phyloP scores from a whole-genome alignment of 2,113 vertebrate species.

The Chiloscyllium plagiosum region DNA sequence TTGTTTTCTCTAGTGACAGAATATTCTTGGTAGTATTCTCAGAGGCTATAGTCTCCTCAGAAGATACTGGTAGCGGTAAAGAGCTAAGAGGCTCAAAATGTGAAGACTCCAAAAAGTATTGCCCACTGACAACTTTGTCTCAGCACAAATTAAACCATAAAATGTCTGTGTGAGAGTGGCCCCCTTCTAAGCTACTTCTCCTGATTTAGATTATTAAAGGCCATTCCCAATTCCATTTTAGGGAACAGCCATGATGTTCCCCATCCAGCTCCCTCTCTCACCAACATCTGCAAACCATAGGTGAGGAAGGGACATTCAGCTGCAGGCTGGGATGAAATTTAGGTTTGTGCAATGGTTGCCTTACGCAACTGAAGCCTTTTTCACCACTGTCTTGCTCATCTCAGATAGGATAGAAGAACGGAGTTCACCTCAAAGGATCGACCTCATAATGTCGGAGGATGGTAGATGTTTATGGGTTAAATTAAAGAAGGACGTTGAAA shows the following conservation, averaged over 20 bases:
- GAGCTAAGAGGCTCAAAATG: background rate
- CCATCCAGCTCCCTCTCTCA: background rate
- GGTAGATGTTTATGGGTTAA: background rate
- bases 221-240: background rate
- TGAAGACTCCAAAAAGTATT: background rate
- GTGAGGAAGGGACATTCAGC: background rate
- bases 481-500: background rate
- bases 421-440: background rate
- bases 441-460: background rate
- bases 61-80: background rate
- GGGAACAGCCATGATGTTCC: background rate
- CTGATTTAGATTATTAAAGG: background rate
- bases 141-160: background rate
- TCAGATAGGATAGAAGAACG: background rate
- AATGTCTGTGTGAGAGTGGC: background rate
- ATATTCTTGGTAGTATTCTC: background rate
- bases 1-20: background rate
- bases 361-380: background rate
- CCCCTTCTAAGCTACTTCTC: background rate
- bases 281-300: background rate
- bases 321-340: background rate
- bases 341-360: background rate
- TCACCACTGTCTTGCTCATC: background rate
- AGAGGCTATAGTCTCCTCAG: background rate
- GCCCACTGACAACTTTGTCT: background rate